These are phyloP conservation scores for Schmidtea mediterranea DNA, from an alignment of 1,140 invertebrate genomes.

Conservation along the genomic window DNA sequence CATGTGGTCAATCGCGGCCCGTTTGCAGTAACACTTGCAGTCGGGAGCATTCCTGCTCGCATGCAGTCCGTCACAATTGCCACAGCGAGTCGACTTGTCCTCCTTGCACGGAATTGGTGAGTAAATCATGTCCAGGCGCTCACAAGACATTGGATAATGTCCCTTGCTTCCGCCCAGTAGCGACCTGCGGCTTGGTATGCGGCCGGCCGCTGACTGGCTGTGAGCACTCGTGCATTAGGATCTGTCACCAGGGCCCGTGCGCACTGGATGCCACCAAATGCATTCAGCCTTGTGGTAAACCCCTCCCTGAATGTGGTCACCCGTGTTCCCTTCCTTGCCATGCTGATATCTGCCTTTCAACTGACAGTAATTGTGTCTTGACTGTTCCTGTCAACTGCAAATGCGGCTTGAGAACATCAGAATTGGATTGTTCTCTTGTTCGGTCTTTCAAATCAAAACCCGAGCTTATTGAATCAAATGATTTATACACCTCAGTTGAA, in stretches of 20 bases:
- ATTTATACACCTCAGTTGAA: too few species aligned
- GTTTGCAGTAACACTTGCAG: background rate
- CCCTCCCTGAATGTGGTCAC: background rate
- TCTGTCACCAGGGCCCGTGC: background rate
- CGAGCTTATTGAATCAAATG: too few species aligned
- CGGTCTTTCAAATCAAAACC: too few species aligned
- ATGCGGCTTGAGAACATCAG: too few species aligned
- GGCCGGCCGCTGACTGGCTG: background rate
- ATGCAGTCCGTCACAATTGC: conserved; percentile 2
- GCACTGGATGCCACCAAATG: background rate
- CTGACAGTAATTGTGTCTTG: too few species aligned
- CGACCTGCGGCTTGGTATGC: background rate
- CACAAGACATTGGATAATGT: background rate
- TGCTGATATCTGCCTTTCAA: background rate
- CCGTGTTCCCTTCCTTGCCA: background rate
- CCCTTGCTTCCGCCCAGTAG: background rate
- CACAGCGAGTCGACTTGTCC: background rate
- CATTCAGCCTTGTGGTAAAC: background rate
- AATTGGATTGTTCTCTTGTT: too few species aligned
- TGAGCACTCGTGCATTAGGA: background rate
- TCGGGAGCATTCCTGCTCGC: background rate
- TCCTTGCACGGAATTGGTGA: background rate
- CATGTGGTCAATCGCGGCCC: background rate
- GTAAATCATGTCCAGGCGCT: background rate
- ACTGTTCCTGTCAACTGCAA: too few species aligned